Conservation (phyloP, 2,888 invertebrate genomes). For the Microctonus hyperodae region DNA sequence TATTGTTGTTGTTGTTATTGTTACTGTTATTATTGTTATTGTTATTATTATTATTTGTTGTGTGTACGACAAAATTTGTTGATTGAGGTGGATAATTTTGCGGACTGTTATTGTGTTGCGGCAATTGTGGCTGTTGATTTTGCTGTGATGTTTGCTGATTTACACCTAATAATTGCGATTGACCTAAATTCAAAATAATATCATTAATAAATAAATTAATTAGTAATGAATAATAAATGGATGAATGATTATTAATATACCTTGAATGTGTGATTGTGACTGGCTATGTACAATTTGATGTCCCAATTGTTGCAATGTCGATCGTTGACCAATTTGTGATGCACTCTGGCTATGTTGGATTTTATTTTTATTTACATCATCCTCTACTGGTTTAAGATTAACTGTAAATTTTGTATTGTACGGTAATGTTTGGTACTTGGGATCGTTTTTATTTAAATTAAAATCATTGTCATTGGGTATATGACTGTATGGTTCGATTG, state of each 20-base stretch:
- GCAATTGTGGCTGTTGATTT: slow-evolving; percentile 39
- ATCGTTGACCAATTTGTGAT: slow-evolving; percentile 57
- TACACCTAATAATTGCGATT: slow-evolving; percentile 45
- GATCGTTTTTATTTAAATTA: slow-evolving; percentile 83
- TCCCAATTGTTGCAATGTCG: slow-evolving; percentile 56
- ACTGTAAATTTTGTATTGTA: slow-evolving; percentile 86
- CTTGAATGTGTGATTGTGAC: slow-evolving; percentile 61
- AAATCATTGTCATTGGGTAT: slow-evolving; percentile 77
- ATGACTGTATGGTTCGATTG: slow-evolving; percentile 88
- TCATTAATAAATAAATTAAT: background rate
- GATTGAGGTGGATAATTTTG: slow-evolving; percentile 44
- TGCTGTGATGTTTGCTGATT: slow-evolving; percentile 35
- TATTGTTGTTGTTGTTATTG: slow-evolving; percentile 29
- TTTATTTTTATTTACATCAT: slow-evolving; percentile 59
- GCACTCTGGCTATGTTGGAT: slow-evolving; percentile 61
- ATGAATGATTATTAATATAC: slow-evolving; percentile 40
- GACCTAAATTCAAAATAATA: slow-evolving; percentile 40
- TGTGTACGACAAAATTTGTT: slow-evolving; percentile 36
- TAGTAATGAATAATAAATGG: background rate
- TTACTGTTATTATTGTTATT: slow-evolving; percentile 41
- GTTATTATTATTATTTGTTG: slow-evolving; percentile 47
- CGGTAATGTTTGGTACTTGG: slow-evolving; percentile 90
- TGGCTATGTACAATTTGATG: slow-evolving; percentile 61
- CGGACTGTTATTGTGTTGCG: slow-evolving; percentile 43
- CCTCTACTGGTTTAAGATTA: slow-evolving; percentile 64